Conservation (phyloP, 1,140 invertebrate genomes). For the Tribolium madens region DNA sequence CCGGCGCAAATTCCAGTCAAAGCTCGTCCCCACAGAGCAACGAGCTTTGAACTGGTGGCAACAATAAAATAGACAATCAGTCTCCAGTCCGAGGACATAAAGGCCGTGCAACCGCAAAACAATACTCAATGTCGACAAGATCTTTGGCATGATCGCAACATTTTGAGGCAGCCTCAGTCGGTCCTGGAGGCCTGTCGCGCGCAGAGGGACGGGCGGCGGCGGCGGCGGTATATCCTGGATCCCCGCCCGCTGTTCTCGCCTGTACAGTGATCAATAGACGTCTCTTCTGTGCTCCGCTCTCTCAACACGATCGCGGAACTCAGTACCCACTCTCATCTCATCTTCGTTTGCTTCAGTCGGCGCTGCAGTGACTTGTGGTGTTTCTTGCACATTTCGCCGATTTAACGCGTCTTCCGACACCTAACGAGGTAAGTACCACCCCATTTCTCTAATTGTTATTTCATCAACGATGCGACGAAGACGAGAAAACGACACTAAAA, state of each 20-base stretch:
- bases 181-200: conserved; percentile 42
- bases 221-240: conserved; percentile 53
- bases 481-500: neutral
- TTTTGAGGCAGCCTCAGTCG: conserved; percentile 34
- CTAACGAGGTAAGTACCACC: neutral
- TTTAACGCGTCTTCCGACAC: conserved; percentile 3
- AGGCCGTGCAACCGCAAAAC: conserved; percentile 26
- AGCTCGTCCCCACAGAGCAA: too few species aligned
- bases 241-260: conserved; percentile 57
- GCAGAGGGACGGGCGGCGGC: conserved; percentile 50
- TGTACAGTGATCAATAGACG: conserved; percentile 56
- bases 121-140: conserved; percentile 14
- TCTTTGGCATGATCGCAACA: conserved; percentile 27
- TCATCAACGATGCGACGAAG: neutral
- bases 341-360: conserved; percentile 25
- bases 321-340: conserved; percentile 34
- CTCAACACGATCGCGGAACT: conserved; percentile 25
- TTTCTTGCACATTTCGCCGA: conserved; percentile 18
- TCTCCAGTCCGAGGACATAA: neutral
- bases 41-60: neutral
- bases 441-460: neutral
- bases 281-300: conserved; percentile 53
- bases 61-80: conserved; percentile 20
- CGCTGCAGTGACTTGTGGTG: conserved; percentile 32
- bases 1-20: too few species aligned